Evolutionary conservation across 2,797 vertebrate species (phyloP).

Genomic region (Aeoliscus strigatus): DNA sequence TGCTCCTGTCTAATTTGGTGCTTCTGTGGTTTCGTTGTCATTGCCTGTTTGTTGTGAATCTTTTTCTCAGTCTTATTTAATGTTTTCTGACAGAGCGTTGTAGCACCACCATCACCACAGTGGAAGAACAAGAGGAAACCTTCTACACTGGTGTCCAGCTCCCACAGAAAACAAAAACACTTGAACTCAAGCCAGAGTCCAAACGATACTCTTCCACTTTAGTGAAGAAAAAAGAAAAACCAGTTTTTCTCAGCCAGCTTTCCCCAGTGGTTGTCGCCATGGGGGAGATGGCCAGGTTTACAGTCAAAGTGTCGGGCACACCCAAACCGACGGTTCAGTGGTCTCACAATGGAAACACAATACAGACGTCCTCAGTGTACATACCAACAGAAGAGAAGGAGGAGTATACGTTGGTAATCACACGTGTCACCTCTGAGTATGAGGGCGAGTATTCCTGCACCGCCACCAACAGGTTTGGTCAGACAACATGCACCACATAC

Average conservation of each 20-base stretch:
- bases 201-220: constrained; percentile 78
- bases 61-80: constrained; percentile 70
- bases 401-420: constrained; percentile 83
- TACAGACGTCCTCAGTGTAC: constrained; percentile 74
- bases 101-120: constrained; percentile 85
- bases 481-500: constrained; percentile 77
- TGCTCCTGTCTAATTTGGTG: too few relatives aligned
- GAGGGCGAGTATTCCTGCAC: constrained; percentile 85
- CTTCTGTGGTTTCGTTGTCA: too few relatives aligned
- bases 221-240: constrained; percentile 80
- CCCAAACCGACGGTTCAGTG: constrained; percentile 87
- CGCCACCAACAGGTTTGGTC: constrained; percentile 81
- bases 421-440: constrained; percentile 72
- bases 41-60: constrained; percentile 45
- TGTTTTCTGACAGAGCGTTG: constrained; percentile 85
- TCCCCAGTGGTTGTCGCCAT: constrained; percentile 67
- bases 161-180: constrained; percentile 82
- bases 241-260: constrained; percentile 82
- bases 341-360: constrained; percentile 78
- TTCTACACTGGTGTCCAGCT: constrained; percentile 82
- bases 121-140: constrained; percentile 82
- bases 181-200: constrained; percentile 89
- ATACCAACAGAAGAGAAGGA: constrained; percentile 80
- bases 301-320: constrained; percentile 78
- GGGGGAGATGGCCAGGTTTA: constrained; percentile 81